These are phyloP conservation scores for Festucalex cinctus DNA, from an alignment of 2,113 vertebrate species.

Conservation along the genomic window DNA sequence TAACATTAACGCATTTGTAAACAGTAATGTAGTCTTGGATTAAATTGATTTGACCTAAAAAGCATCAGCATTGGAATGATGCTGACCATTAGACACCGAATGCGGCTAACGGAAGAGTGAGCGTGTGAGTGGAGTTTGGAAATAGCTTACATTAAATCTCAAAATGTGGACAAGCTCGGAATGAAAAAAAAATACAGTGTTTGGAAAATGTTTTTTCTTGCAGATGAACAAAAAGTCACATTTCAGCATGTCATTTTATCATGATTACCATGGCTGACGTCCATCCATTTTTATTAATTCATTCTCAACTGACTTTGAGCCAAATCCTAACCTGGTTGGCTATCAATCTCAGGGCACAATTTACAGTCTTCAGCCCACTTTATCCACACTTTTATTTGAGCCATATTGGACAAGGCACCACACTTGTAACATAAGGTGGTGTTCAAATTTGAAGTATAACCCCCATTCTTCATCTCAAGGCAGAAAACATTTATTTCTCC, in stretches of 20 bases:
- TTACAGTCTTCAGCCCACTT: not conserved
- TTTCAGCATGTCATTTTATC: too few species aligned
- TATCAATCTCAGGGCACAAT: not conserved
- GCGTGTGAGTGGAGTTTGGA: slow-evolving; percentile 2
- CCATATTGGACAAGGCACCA: not conserved
- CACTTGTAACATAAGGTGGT: not conserved
- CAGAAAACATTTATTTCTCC: not conserved
- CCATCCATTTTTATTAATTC: too few species aligned
- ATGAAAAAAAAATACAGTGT: not conserved
- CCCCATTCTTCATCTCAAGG: not conserved
- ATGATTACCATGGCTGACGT: too few species aligned
- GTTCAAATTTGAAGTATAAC: not conserved
- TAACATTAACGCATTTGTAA: slow-evolving; percentile 6
- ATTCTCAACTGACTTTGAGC: not conserved
- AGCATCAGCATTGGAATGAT: slow-evolving; percentile 8
- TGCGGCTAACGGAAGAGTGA: slow-evolving; percentile 22
- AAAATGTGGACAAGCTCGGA: not conserved
- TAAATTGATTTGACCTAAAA: slow-evolving; percentile 42
- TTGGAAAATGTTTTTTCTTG: not conserved
- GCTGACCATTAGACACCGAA: slow-evolving; percentile 18
- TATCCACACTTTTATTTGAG: too few species aligned
- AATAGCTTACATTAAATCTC: not conserved
- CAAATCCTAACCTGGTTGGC: not conserved
- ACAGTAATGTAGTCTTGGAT: slow-evolving; percentile 11
- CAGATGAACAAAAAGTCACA: too few species aligned